A percentile compares a stretch with the other conserved stretches of the same genome.
Conservation (phyloP, 2,113 vertebrate genomes). For the rabbit (Oryctolagus cuniculus) region mOryCun1.1 NC_091435.1:87038501-87039000, state of each 20-base stretch:
- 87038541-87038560: neutral
- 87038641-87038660: conserved; percentile 28
- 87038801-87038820: conserved; percentile 57
- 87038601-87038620: neutral
- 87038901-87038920: neutral
- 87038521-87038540: neutral
- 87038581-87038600: neutral
- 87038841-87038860: conserved; percentile 23
- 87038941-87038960: conserved; percentile 9
- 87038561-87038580: neutral
- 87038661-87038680: conserved; percentile 38
- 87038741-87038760: conserved; percentile 38
- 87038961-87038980: neutral
- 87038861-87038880: neutral
- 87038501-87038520: neutral
- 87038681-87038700: conserved; percentile 42
- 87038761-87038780: conserved; percentile 62
- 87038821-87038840: conserved; percentile 52
- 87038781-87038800: conserved; percentile 58
- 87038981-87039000: neutral
- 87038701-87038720: conserved; percentile 59
- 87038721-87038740: conserved; percentile 46
- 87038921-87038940: neutral
- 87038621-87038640: neutral
- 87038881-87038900: neutral